phyloP scores from a whole-genome alignment of 2,797 vertebrate genomes.

The Anabas testudineus region DNA sequence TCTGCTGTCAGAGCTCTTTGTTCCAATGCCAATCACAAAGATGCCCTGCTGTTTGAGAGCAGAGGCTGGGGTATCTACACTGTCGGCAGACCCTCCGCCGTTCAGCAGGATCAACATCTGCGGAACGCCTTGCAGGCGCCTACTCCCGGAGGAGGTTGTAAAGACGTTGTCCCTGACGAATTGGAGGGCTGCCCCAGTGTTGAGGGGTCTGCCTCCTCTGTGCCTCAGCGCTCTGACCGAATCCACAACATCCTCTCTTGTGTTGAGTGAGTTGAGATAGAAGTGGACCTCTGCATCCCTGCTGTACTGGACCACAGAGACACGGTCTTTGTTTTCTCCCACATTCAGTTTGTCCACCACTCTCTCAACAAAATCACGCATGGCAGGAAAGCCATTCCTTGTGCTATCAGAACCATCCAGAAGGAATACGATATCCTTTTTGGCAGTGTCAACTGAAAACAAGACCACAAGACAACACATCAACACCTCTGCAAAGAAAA shows the following conservation, averaged over 20 bases:
- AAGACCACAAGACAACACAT: too few relatives aligned
- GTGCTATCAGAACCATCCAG: conserved; percentile 87
- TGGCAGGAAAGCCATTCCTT: conserved; percentile 19
- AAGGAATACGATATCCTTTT: conserved; percentile 89
- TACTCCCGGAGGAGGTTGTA: conserved; percentile 62
- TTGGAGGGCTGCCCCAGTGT: conserved; percentile 68
- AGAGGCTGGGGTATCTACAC: conserved; percentile 37
- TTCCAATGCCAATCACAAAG: conserved; percentile 49
- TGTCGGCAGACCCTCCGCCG: conserved; percentile 65
- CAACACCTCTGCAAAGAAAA: too few relatives aligned
- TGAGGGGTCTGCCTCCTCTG: conserved; percentile 62
- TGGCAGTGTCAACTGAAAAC: too few relatives aligned
- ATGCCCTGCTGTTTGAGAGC: conserved; percentile 46
- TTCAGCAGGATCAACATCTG: conserved; percentile 52
- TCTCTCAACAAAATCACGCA: conserved; percentile 3
- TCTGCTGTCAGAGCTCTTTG: conserved; percentile 62
- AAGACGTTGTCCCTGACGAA: conserved; percentile 35
- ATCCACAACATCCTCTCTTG: conserved; percentile 43
- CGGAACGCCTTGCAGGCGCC: conserved; percentile 55
- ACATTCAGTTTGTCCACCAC: conserved; percentile 6
- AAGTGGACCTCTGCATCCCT: not conserved
- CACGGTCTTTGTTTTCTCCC: conserved; percentile 47
- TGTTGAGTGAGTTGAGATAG: conserved; percentile 31
- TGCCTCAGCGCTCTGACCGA: conserved; percentile 53
- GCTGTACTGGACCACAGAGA: conserved; percentile 34